Evolutionary conservation across 2,888 invertebrate genomes (phyloP).

Genomic region (Sacculina carcini): DNA sequence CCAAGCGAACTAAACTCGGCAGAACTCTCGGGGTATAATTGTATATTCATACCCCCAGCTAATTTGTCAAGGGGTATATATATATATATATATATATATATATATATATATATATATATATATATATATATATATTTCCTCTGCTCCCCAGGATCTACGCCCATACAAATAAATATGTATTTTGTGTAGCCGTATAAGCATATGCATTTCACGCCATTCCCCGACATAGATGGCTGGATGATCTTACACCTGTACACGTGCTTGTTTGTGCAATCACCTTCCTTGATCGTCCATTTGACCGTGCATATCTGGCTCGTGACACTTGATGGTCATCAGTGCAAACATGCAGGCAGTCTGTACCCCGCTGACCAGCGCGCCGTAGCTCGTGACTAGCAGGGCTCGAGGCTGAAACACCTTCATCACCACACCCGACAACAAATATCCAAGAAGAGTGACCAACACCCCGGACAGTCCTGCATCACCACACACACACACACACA

Average conservation of each 20-base stretch:
- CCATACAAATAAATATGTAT: too few species aligned
- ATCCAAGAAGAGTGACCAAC: neutral
- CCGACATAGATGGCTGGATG: too few species aligned
- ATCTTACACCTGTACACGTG: too few species aligned
- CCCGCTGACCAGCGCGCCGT: conserved; percentile 13
- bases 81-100: conserved; percentile 7
- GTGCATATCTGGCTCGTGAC: conserved; percentile 1
- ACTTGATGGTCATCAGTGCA: conserved; percentile 13
- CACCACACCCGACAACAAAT: conserved; percentile 12
- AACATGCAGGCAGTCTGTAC: conserved; percentile 11
- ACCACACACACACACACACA: too few species aligned
- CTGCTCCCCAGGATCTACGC: too few species aligned
- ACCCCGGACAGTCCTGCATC: neutral
- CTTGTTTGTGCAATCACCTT: neutral
- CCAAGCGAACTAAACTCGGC: too few species aligned
- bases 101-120: conserved; percentile 2
- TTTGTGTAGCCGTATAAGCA: too few species aligned
- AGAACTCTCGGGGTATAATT: too few species aligned
- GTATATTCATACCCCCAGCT: too few species aligned
- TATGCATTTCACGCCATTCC: too few species aligned
- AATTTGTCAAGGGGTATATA: too few species aligned
- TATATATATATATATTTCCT: too few species aligned
- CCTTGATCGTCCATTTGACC: neutral
- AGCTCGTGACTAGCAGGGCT: conserved; percentile 13
- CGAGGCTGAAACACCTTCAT: conserved; percentile 13